Evolutionary conservation across 2,888 invertebrate genomes (phyloP), one percentile per base, ranked within the genome.

Genomic region (Metallyticus violacea): DNA sequence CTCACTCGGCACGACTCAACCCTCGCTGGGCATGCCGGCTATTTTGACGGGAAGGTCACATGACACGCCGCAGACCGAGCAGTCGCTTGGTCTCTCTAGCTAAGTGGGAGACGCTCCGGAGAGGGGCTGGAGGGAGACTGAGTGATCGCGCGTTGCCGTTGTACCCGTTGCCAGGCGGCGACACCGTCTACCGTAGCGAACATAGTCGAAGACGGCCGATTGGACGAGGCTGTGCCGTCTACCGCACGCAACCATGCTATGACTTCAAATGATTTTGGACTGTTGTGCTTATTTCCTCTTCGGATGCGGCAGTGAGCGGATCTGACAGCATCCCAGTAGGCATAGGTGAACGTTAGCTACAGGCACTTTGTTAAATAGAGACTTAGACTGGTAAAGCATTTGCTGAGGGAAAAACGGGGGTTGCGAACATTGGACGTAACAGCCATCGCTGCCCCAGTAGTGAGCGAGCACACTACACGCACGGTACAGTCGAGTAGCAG

Each of bases 41-140:
- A 95, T 95, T 95, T 95, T 95, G 95, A 95, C 95, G 95, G 95
- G 95, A 95, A 95, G 95, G 95, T 95, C 95, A 95, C 95, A 89
- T 83, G 83, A 83, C 83, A 81, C 92, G 92, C 91, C 90, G 91
- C 91, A 76, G 82, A 81, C 89, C 89, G 89, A 88, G 89, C 89
- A 89, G 89, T 40, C 3, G 40, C 40, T 40, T 15, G 9, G 40
- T 62, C 9, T 62, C 22, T 4, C 40, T 88, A 88, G 89, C 89
- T 88, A 88, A 88, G 87, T 89, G 87, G 86, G 88, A 88, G 89
- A 89, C 88, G 22, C 40, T 62, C 40, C 40, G 88, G 88, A 84
- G 85, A 77, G 87, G 88, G 88, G 89, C 87, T 40, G 76, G 82
- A 26, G 15, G 82, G 81, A 28, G 79, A 80, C 28, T 22, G 29